These are phyloP conservation scores for Caligus rogercresseyi DNA, from an alignment of 1,140 invertebrate species.

Conservation along the genomic window DNA sequence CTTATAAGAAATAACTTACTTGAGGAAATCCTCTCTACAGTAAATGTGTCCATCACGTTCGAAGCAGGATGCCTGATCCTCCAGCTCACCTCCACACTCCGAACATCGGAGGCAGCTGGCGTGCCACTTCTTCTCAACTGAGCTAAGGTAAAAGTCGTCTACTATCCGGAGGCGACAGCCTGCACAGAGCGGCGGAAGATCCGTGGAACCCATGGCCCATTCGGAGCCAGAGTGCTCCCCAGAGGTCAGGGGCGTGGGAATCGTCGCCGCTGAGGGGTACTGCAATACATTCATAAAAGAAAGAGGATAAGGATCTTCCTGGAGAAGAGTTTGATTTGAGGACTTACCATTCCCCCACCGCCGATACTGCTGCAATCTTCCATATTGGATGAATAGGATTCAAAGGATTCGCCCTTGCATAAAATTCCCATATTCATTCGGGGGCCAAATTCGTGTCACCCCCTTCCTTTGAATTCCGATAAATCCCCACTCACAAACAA, in stretches of 20 bases:
- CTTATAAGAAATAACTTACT: constrained; percentile 55
- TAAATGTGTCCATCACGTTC: constrained; percentile 82
- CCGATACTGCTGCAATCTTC: background rate
- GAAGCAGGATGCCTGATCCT: constrained; percentile 81
- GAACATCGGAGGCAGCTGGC: constrained; percentile 55
- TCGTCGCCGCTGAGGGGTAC: background rate
- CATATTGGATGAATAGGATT: background rate
- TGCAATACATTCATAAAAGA: background rate
- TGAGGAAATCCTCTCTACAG: constrained; percentile 93
- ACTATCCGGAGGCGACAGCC: constrained; percentile 64
- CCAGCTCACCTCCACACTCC: constrained; percentile 62
- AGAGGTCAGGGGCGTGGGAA: background rate
- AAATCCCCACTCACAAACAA: too few species aligned
- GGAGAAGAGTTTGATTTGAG: background rate
- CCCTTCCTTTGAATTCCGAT: too few species aligned
- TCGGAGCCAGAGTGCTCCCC: background rate
- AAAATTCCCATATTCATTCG: background rate
- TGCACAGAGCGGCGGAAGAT: constrained; percentile 40
- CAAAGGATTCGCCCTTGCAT: background rate
- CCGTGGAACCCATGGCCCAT: background rate
- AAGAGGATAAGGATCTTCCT: background rate
- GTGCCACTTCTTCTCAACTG: constrained; percentile 76
- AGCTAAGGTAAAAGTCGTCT: constrained; percentile 64
- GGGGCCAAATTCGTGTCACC: too few species aligned
- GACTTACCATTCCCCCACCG: background rate